A percentile compares a stretch with the other conserved stretches of the same genome.
Conservation (phyloP, 2,888 invertebrate species). For the Nymphalis polychloros region DNA sequence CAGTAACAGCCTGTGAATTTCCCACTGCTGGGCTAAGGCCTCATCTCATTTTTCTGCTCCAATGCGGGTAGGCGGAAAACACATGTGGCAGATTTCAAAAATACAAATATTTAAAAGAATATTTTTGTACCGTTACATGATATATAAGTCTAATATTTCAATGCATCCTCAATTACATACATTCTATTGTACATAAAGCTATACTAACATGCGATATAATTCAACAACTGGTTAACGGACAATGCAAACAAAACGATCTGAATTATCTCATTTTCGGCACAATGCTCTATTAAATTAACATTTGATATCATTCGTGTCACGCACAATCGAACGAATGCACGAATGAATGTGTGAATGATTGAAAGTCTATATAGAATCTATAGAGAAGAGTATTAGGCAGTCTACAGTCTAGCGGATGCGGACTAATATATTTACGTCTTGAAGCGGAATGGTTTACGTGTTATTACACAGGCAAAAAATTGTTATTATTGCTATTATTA, state of each 20-base stretch:
- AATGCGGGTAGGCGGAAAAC: too few relatives aligned
- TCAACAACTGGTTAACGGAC: conserved; percentile 2
- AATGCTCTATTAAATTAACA: conserved; percentile 56
- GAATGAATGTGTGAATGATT: conserved; percentile 29
- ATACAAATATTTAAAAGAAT: too few relatives aligned
- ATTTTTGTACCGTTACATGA: too few relatives aligned
- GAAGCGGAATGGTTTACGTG: too few relatives aligned
- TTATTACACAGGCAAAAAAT: too few relatives aligned
- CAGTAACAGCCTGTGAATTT: too few relatives aligned
- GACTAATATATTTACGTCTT: too few relatives aligned
- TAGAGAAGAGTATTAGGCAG: conserved; percentile 17
- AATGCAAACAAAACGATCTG: conserved; percentile 36
- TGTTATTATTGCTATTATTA: too few relatives aligned
- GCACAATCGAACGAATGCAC: conserved; percentile 39
- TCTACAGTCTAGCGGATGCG: neutral
- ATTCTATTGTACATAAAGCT: neutral
- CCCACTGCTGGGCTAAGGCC: too few relatives aligned
- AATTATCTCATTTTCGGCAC: conserved; percentile 54
- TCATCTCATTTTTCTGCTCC: too few relatives aligned
- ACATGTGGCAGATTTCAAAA: too few relatives aligned
- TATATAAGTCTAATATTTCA: neutral
- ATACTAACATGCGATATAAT: neutral
- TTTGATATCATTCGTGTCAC: conserved; percentile 51
- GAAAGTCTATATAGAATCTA: conserved; percentile 17
- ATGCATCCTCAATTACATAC: neutral